These are phyloP conservation scores for Ligdia adustata DNA, from an alignment of 2,888 invertebrate genomes.

Conservation along the genomic window DNA sequence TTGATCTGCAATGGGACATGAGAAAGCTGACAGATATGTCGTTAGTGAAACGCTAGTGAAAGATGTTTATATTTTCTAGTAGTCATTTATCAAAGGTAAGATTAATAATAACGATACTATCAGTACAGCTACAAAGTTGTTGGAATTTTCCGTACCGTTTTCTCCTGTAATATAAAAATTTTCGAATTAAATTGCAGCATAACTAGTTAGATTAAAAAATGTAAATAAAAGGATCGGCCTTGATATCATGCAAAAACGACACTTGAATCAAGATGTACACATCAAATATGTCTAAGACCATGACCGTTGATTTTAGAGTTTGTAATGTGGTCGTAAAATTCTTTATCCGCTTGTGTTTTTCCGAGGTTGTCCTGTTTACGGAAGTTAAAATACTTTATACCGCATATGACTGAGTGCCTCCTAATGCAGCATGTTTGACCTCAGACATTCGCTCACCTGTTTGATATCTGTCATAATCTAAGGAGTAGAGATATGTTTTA, in stretches of 20 bases:
- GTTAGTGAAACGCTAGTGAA: slow-evolving; percentile 29
- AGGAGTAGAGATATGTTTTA: too few species aligned
- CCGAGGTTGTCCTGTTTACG: slow-evolving; percentile 52
- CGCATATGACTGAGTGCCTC: slow-evolving; percentile 44
- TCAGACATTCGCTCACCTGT: slow-evolving; percentile 13
- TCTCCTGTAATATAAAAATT: too few species aligned
- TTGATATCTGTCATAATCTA: not conserved
- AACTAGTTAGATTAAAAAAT: too few species aligned
- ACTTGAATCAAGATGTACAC: not conserved
- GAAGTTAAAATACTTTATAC: slow-evolving; percentile 40
- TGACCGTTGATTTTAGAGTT: slow-evolving; percentile 9
- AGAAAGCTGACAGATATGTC: slow-evolving; percentile 48
- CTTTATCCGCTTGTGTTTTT: slow-evolving; percentile 37
- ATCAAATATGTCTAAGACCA: not conserved
- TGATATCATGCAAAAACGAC: slow-evolving; percentile 4
- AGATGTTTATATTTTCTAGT: slow-evolving; percentile 13
- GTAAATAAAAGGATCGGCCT: too few species aligned
- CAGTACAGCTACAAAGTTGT: too few species aligned
- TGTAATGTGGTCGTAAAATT: slow-evolving; percentile 12
- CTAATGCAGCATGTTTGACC: slow-evolving; percentile 43
- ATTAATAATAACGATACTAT: slow-evolving; percentile 1
- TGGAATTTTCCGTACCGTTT: too few species aligned
- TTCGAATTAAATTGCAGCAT: too few species aligned
- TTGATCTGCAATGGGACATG: slow-evolving; percentile 45
- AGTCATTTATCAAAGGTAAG: slow-evolving; percentile 15